Evolutionary conservation across 2,113 vertebrate genomes (phyloP).

Genomic region (Pachyramphus minor): DNA sequence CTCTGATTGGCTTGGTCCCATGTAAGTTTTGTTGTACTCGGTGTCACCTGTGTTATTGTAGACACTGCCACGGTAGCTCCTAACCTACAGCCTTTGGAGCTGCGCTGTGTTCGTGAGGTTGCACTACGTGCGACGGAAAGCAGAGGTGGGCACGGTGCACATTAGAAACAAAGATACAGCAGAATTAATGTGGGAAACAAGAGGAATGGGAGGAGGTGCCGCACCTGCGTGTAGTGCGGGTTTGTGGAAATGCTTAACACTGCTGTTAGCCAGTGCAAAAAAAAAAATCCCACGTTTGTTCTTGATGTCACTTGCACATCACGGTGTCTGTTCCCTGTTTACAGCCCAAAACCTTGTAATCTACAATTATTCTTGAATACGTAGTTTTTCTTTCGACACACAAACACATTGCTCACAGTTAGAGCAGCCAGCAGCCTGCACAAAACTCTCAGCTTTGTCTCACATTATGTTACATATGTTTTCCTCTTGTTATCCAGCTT

Average conservation of each 20-base stretch:
- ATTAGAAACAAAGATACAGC: neutral
- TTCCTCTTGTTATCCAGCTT: neutral
- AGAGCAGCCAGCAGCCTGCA: neutral
- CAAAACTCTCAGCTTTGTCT: neutral
- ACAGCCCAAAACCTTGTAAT: rapidly evolving
- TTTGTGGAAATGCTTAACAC: neutral
- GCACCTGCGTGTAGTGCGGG: neutral
- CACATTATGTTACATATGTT: rapidly evolving
- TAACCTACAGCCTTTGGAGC: rapidly evolving
- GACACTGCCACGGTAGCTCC: rapidly evolving
- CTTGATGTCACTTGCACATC: rapidly evolving
- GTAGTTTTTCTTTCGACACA: neutral
- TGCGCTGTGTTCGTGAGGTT: too few species aligned
- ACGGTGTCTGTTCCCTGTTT: neutral
- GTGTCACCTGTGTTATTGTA: rapidly evolving
- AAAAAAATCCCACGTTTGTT: neutral
- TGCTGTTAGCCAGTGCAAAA: neutral
- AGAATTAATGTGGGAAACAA: neutral
- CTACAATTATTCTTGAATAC: neutral
- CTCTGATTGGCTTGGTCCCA: neutral
- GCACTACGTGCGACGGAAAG: rapidly evolving
- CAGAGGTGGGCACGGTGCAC: rapidly evolving
- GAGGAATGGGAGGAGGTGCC: neutral
- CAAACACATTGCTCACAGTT: neutral
- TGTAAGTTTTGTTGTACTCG: rapidly evolving